Percentiles rank a stretch among this genome's conserved stretches.
These are phyloP conservation scores for Adineta ricciae DNA, from an alignment of 2,888 invertebrate genomes.

Conservation along the genomic window DNA sequence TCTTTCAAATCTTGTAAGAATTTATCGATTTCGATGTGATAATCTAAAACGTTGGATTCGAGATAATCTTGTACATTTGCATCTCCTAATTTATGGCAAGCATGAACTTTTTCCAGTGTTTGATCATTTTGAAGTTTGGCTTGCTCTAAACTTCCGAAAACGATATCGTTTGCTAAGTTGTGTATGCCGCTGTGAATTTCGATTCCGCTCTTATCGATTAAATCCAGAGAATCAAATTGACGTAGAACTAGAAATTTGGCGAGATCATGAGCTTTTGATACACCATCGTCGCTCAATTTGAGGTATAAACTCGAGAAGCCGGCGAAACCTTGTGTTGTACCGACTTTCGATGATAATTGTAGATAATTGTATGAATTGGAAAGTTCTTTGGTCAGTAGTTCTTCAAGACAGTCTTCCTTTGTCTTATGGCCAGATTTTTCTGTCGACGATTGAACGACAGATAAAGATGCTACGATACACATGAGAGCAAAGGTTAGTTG, in stretches of 20 bases:
- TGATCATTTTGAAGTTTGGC: not conserved
- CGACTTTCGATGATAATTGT: constrained; percentile 1
- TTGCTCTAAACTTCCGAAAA: not conserved
- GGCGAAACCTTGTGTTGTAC: not conserved
- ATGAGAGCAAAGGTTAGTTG: not conserved
- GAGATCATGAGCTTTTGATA: not conserved
- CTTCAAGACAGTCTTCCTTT: not conserved
- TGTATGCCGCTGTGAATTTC: not conserved
- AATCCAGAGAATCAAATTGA: not conserved
- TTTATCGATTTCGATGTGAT: constrained; percentile 12
- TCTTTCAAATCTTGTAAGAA: not conserved
- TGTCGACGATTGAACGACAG: not conserved
- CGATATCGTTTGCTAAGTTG: not conserved
- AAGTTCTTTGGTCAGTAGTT: not conserved
- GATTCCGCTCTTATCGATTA: not conserved
- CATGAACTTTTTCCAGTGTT: not conserved
- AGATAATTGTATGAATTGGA: not conserved
- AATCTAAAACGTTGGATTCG: not conserved
- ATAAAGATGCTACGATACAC: not conserved
- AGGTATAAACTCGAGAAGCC: not conserved
- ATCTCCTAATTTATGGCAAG: not conserved
- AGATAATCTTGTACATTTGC: constrained; percentile 1
- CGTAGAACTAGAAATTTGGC: not conserved
- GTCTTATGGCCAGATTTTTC: not conserved
- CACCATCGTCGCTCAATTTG: not conserved